phyloP scores from a whole-genome alignment of 2,113 vertebrate species.

The Daubentonia madagascariensis region DNA sequence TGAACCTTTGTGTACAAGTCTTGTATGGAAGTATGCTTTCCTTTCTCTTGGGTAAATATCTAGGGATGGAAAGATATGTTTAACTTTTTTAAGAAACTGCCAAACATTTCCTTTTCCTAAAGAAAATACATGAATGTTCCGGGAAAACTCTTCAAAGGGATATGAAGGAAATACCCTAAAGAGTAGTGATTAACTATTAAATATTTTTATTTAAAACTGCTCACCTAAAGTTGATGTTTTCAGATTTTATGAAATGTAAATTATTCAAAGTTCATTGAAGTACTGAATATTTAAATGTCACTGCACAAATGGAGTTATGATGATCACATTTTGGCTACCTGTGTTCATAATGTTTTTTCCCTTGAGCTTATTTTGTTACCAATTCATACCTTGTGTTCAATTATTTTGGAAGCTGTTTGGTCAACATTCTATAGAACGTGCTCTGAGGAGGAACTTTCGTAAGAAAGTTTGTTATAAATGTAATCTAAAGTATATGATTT shows the following conservation, averaged over 20 bases:
- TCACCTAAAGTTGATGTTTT: slow-evolving; percentile 84
- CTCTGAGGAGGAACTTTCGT: slow-evolving; percentile 75
- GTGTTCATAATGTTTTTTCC: slow-evolving; percentile 61
- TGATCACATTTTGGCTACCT: slow-evolving; percentile 64
- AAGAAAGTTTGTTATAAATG: slow-evolving; percentile 56
- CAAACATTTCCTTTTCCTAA: not conserved
- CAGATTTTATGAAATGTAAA: slow-evolving; percentile 55
- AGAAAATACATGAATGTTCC: not conserved
- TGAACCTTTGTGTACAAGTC: not conserved
- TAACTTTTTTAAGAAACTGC: not conserved
- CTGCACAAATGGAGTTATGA: slow-evolving; percentile 81
- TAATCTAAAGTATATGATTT: slow-evolving; percentile 65
- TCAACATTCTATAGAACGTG: slow-evolving; percentile 43
- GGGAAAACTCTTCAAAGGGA: not conserved
- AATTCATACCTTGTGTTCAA: slow-evolving; percentile 45
- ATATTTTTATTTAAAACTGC: slow-evolving; percentile 79
- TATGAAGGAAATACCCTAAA: not conserved
- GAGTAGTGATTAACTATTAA: not conserved
- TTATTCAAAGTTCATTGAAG: slow-evolving; percentile 52
- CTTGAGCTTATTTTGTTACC: slow-evolving; percentile 55
- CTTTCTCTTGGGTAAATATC: not conserved
- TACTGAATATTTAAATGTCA: slow-evolving; percentile 78
- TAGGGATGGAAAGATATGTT: not conserved
- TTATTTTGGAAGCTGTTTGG: slow-evolving; percentile 52
- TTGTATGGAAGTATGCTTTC: not conserved